These are phyloP conservation scores for Spodoptera littoralis DNA, from an alignment of 2,888 invertebrate genomes.

Conservation along the genomic window DNA sequence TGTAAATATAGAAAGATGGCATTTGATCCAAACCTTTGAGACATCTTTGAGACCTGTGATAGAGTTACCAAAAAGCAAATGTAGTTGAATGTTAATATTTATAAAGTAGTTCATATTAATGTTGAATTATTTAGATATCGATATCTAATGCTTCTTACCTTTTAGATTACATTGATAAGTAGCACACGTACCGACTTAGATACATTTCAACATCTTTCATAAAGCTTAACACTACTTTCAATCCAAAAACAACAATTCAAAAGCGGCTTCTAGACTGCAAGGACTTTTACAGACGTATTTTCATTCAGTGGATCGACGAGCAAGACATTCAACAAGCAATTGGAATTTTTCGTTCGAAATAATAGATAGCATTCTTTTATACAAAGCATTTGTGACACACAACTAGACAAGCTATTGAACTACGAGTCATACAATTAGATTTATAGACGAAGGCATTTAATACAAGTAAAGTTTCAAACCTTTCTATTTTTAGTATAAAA, in stretches of 20 bases:
- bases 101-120: no score
- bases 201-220: no score
- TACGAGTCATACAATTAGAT: background rate
- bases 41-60: background rate
- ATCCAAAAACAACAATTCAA: no score
- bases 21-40: constrained; percentile 2
- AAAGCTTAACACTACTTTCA: no score
- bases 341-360: constrained; percentile 8
- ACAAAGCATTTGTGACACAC: background rate
- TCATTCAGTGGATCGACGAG: no score
- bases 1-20: background rate
- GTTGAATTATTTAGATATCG: no score
- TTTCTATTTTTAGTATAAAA: constrained; percentile 1
- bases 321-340: no score
- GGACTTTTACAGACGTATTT: no score
- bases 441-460: background rate
- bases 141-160: no score
- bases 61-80: constrained; percentile 1
- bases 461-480: background rate
- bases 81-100: background rate
- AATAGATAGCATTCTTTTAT: background rate
- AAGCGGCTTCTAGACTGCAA: no score
- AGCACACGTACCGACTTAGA: no score
- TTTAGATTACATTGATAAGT: no score
- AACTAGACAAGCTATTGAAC: background rate